Evolutionary conservation across 2,888 invertebrate species (phyloP).

Genomic region (Eilema depressum): DNA sequence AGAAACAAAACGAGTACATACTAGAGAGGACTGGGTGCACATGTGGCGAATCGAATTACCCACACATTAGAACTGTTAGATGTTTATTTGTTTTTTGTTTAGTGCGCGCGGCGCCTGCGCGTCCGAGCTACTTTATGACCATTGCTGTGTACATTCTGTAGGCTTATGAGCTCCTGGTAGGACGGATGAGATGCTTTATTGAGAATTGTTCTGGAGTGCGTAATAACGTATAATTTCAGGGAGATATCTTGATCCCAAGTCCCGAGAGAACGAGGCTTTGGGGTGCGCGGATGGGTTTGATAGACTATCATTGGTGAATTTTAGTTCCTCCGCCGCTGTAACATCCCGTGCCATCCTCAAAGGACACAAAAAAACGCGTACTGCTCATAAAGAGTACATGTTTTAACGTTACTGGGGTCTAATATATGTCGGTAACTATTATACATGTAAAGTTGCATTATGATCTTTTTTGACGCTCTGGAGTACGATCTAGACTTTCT

Average conservation of each 20-base stretch:
- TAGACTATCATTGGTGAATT: too few relatives aligned
- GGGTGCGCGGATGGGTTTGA: too few relatives aligned
- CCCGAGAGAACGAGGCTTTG: too few relatives aligned
- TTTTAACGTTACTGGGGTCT: too few relatives aligned
- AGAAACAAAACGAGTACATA: slow-evolving; percentile 45
- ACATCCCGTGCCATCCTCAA: too few relatives aligned
- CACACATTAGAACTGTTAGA: slow-evolving; percentile 54
- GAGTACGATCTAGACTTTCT: too few relatives aligned
- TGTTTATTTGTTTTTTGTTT: slow-evolving; percentile 52
- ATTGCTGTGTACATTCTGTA: slow-evolving; percentile 36
- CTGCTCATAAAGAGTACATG: too few relatives aligned
- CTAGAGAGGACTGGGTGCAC: slow-evolving; percentile 44
- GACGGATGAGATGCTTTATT: slow-evolving; percentile 18
- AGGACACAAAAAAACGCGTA: too few relatives aligned
- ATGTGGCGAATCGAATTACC: slow-evolving; percentile 61
- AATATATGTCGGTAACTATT: too few relatives aligned
- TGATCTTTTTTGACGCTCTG: background rate
- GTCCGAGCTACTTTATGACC: slow-evolving; percentile 47
- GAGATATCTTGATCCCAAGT: too few relatives aligned
- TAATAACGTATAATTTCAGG: background rate
- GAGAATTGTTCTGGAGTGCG: slow-evolving; percentile 9
- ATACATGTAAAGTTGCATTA: too few relatives aligned
- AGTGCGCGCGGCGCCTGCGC: slow-evolving; percentile 38
- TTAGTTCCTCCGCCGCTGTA: too few relatives aligned
- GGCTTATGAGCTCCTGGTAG: slow-evolving; percentile 44